Percentiles rank a stretch among this genome's conserved stretches.
These are phyloP conservation scores for Galendromus occidentalis DNA, from an alignment of 1,140 invertebrate species.

Conservation along the genomic window DNA sequence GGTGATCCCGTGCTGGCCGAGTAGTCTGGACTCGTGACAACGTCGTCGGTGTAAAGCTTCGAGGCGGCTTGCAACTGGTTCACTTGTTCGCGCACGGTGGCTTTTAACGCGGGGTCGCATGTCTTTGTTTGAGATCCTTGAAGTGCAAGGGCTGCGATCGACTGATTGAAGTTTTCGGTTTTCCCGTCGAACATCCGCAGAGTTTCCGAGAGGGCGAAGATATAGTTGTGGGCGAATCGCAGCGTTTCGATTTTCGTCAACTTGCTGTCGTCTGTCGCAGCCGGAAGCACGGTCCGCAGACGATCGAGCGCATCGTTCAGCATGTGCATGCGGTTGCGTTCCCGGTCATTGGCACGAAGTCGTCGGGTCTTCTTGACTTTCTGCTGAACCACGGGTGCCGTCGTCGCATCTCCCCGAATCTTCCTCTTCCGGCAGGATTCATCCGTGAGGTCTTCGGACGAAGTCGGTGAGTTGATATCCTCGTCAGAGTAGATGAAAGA, in stretches of 20 bases:
- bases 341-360: constrained; percentile 84
- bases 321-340: constrained; percentile 88
- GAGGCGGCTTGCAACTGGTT: constrained; percentile 1
- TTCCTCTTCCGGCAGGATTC: neutral
- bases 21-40: neutral
- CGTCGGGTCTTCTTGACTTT: constrained; percentile 53
- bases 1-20: neutral
- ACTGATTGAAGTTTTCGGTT: constrained; percentile 2
- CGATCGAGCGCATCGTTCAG: constrained; percentile 80
- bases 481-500: neutral
- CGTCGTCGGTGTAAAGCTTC: neutral
- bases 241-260: constrained; percentile 94
- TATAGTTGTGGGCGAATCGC: constrained; percentile 84
- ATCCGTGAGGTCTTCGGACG: constrained; percentile 1
- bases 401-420: neutral
- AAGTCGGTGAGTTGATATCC: neutral
- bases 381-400: neutral
- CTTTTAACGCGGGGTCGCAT: neutral
- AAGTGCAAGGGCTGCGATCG: neutral
- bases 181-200: constrained; percentile 25
- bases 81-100: neutral
- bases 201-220: constrained; percentile 68
- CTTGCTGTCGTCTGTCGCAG: constrained; percentile 79
- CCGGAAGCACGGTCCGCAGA: constrained; percentile 58
- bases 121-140: constrained; percentile 5